Evolutionary conservation across 2,888 invertebrate species (phyloP), one percentile per base, ranked within the genome.

Genomic region (Dicranocentrus wangi): DNA sequence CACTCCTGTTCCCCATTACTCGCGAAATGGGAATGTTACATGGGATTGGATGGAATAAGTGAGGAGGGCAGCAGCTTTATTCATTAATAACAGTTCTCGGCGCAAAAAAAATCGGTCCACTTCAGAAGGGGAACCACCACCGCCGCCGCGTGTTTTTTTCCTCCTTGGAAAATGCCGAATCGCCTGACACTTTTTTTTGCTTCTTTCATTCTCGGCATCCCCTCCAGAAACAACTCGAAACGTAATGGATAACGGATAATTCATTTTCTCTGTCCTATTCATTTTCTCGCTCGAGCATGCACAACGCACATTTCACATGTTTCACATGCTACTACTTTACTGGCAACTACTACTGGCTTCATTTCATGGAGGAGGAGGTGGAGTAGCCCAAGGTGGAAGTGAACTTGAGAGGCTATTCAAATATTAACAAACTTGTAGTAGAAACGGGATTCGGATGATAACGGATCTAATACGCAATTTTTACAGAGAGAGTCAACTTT

Each of bases 11-110:
- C 53, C 53, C 75, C 65, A 81, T 81, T 81, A 75, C 55, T 81
- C 61, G 55, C 61, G 63, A 81, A 81, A 81, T 71, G 75, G 75
- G 75, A 75, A 81, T 73, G 69, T 81, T 81, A 81, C 75, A 81
- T 70, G 81, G 68, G 73, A 80, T 66, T 43, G 72, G 80, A 53
- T 61, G 68, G 32, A n/a, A n/a, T n/a, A 43, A 61, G 65, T 61
- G 42, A 66, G 65, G 8, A 65, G 47, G 19, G n/a, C n/a, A n/a
- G n/a, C n/a, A n/a, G n/a, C n/a, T 68, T 80, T 61, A 80, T 60
- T 73, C 68, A 51, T 42, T 81, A 73, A 81, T 70, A 81, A 70
- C 63, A 80, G 25, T 47, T 60, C 68, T 60, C 19, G 13, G 27
- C 15, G n/a, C n/a, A n/a, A n/a, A n/a, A 32, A 68, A 15, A 28